A percentile compares a stretch with the other conserved stretches of the same genome.
These are phyloP conservation scores for Drosophila ohnishii DNA, from an alignment of 1,140 invertebrate genomes.

Conservation along the genomic window DNA sequence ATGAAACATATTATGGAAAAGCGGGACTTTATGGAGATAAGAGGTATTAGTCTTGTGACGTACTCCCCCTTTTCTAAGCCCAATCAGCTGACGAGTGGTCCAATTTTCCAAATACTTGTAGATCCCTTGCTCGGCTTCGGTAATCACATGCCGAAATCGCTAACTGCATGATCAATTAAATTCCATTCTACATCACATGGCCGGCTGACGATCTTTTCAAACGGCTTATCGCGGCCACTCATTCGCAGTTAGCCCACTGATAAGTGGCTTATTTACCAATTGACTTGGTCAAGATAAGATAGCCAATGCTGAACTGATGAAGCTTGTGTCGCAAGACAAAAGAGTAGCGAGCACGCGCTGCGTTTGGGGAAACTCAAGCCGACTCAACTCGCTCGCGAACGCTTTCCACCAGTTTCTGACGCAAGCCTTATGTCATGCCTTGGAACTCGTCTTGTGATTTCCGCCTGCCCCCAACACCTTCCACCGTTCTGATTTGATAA, in stretches of 20 bases:
- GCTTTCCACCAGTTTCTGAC: conserved; percentile 43
- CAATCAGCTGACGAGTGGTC: conserved; percentile 43
- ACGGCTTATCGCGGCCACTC: conserved; percentile 55
- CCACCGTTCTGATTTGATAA: conserved; percentile 7
- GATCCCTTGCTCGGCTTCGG: conserved; percentile 10
- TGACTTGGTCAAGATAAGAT: conserved; percentile 69
- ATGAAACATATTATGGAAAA: conserved; percentile 3
- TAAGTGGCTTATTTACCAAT: conserved; percentile 78
- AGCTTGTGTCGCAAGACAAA: conserved; percentile 18
- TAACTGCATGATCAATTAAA: conserved; percentile 59
- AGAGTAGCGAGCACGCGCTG: conserved; percentile 59
- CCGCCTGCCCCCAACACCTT: conserved; percentile 8
- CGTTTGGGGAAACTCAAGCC: conserved; percentile 8
- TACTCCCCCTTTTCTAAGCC: conserved; percentile 13
- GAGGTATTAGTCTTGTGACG: background rate
- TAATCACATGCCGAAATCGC: conserved; percentile 70
- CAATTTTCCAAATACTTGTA: background rate
- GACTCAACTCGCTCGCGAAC: background rate
- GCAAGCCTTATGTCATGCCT: conserved; percentile 70
- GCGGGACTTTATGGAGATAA: background rate
- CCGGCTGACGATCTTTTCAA: conserved; percentile 38
- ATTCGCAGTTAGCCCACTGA: conserved; percentile 53
- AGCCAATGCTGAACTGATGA: conserved; percentile 12
- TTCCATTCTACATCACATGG: conserved; percentile 60
- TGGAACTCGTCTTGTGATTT: conserved; percentile 69